Evolutionary conservation across 2,113 vertebrate species (phyloP), one percentile per base, ranked within the genome.

Genomic region (Speoplatyrhinus poulsoni): DNA sequence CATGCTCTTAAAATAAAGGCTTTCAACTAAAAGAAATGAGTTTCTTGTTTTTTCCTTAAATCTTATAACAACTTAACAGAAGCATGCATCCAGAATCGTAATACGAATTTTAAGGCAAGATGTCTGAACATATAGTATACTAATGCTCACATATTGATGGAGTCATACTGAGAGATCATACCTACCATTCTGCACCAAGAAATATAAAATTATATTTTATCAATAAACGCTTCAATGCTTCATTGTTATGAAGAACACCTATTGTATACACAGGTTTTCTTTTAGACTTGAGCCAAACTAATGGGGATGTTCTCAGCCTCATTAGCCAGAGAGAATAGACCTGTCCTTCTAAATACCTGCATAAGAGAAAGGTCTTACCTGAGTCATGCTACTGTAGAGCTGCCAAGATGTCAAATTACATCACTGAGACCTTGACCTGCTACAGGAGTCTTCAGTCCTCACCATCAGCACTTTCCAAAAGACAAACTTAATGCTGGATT

Each of bases 381-480:
- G 36, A 60, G 48, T 65, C 15, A 50, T 66, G 19, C 33, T 41
- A 41, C 36, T 41, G 36, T 41, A 41, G 36, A 41, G 36, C 11
- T 52, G 49, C 49, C 49, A 52, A 52, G 13, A 52, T 52, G 49
- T 52, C 11, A 52, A 15, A 12, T 12, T 52, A 52, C 13, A 52
- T 15, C 8, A 49, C 54, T 6, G 19, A 33, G 16, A 59, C 50
- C 74, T 80, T 84, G 70, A 79, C 72, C 62, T 84, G 73, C 76
- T 78, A n/a, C 19, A 64, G 81, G 84, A 82, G 47, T 65, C 46
- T 72, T 60, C 59, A 60, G n/a, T 75, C 69, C 63, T 77, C 73
- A 71, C 70, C 75, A 72, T 68, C 76, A 66, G 71, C 49, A 41
- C n/a, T 60, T 77, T 76, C 69, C 65, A 76, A 65, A 84, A 69